These are phyloP conservation scores for Oscarella lobularis DNA, from an alignment of 37 sponge, comb jelly and placozoan species.

Conservation along the genomic window DNA sequence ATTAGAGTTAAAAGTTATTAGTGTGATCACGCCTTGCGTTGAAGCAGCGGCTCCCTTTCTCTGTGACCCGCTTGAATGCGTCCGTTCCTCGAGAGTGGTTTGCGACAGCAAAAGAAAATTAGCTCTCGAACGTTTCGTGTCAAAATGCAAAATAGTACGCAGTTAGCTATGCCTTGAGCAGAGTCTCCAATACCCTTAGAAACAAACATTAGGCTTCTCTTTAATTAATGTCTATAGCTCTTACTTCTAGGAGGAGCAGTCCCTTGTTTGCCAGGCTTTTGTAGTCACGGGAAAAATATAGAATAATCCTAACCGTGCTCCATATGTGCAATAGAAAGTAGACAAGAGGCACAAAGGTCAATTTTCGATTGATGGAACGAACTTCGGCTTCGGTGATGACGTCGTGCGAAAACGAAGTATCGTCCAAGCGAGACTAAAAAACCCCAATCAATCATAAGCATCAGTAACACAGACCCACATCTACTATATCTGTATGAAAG, in stretches of 20 bases:
- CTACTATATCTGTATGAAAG: no score
- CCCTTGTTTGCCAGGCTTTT: neutral
- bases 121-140: neutral
- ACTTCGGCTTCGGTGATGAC: no score
- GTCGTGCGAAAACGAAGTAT: no score
- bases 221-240: neutral
- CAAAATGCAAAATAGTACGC: neutral
- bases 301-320: neutral
- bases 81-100: no score
- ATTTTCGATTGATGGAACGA: neutral
- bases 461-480: no score
- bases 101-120: no score
- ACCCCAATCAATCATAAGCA: no score
- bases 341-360: neutral
- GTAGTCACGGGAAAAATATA: neutral
- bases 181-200: neutral
- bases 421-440: no score
- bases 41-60: no score
- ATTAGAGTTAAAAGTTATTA: no score
- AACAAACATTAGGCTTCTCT: neutral
- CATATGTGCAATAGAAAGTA: neutral
- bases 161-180: neutral
- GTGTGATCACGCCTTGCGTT: no score
- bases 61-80: no score
- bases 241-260: neutral